Evolutionary conservation across 2,888 invertebrate genomes (phyloP).

Genomic region (Drosophila tanythrix): DNA sequence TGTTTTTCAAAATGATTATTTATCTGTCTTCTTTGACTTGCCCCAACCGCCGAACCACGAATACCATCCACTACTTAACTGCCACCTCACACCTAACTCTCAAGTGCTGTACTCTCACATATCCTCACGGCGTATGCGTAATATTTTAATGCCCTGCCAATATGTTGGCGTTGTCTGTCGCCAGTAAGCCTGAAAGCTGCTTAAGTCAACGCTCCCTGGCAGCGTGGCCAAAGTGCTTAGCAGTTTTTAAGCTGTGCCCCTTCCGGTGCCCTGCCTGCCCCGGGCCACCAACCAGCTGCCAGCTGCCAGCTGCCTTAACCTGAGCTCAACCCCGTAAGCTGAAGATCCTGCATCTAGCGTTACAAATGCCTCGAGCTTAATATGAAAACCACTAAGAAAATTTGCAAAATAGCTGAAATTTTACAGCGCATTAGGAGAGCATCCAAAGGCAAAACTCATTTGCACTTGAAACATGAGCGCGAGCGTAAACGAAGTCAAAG

Average conservation of each 20-base stretch:
- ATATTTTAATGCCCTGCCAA: constrained; percentile 69
- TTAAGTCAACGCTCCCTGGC: constrained; percentile 63
- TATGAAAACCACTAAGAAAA: constrained; percentile 78
- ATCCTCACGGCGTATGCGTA: constrained; percentile 59
- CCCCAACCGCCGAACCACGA: background rate
- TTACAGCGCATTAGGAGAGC: constrained; percentile 46
- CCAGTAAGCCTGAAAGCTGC: constrained; percentile 68
- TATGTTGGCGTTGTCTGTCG: constrained; percentile 61
- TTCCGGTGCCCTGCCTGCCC: constrained; percentile 1
- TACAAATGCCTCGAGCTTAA: constrained; percentile 67
- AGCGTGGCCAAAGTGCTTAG: constrained; percentile 68
- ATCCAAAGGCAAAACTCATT: constrained; percentile 60
- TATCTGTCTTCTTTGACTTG: constrained; percentile 56
- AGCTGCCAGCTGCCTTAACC: constrained; percentile 29
- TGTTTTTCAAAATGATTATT: constrained; percentile 63
- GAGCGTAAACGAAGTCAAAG: constrained; percentile 26
- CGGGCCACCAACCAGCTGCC: background rate
- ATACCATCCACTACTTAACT: constrained; percentile 1
- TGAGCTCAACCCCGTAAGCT: constrained; percentile 47
- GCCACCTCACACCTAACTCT: background rate
- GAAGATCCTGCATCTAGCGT: constrained; percentile 64
- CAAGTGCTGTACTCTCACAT: constrained; percentile 19
- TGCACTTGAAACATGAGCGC: constrained; percentile 71
- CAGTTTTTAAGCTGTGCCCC: constrained; percentile 64
- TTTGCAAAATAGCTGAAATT: constrained; percentile 72